Percentiles rank a stretch among this genome's conserved stretches.
phyloP scores from a whole-genome alignment of 2,888 invertebrate genomes.

The Cremastinae sp. region DNA sequence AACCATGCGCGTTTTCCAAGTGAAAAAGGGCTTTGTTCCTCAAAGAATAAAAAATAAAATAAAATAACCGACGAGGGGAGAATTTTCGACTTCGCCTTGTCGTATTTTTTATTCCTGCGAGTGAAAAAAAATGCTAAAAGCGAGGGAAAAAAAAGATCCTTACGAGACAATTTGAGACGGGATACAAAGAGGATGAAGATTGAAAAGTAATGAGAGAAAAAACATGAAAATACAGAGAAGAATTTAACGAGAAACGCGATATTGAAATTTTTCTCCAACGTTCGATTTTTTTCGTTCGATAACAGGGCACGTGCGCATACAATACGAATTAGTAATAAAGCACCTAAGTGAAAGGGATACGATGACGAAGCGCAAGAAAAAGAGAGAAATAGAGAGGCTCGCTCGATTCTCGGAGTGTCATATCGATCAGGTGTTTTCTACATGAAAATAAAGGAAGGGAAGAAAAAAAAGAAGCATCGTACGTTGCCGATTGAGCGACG shows the following conservation, averaged over 20 bases:
- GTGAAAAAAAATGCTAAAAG: too few species aligned
- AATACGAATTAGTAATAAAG: constrained; percentile 25
- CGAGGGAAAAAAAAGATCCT: too few species aligned
- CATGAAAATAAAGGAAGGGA: not conserved
- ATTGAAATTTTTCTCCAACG: not conserved
- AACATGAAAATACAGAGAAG: too few species aligned
- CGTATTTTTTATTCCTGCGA: too few species aligned
- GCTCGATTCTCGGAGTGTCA: constrained; percentile 44
- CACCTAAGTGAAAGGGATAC: constrained; percentile 37
- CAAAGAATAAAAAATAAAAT: constrained; percentile 25
- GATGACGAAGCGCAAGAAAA: not conserved
- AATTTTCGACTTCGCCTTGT: not conserved
- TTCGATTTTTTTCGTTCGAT: not conserved
- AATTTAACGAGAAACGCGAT: too few species aligned
- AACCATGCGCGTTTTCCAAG: constrained; percentile 31
- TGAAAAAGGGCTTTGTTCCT: constrained; percentile 35
- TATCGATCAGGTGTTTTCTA: constrained; percentile 55
- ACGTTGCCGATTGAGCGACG: constrained; percentile 40
- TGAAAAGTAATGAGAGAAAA: too few species aligned
- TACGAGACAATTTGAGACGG: too few species aligned
- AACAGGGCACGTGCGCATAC: not conserved
- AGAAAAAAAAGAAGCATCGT: not conserved
- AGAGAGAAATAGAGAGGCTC: too few species aligned
- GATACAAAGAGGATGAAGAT: too few species aligned
- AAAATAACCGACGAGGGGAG: too few species aligned